Evolutionary conservation across 2,888 invertebrate species (phyloP), one percentile per base, ranked within the genome.

Genomic region (Uropetala carovei): DNA sequence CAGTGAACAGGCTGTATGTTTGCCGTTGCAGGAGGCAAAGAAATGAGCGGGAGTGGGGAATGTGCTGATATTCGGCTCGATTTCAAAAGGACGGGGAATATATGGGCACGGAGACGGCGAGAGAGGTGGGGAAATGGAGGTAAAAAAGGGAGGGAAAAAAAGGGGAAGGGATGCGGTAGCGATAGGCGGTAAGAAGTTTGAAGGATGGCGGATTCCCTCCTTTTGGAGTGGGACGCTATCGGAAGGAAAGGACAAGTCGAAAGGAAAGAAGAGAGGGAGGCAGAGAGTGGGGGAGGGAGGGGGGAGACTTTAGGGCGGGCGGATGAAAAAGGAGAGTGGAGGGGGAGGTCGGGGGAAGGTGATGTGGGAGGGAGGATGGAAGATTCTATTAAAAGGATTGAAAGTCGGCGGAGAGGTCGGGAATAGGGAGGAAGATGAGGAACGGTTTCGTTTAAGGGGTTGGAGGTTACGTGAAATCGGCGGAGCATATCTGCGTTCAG

Each of bases 301-400:
- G 7, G 18, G 30, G 57, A 43, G 56, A 83, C 8, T 14, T 57
- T 1, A 22, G 11, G 82, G 82, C 13, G 83, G 18, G 14, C 3
- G 9, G 83, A 57, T 7, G 83, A 18, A 9, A 56, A 57, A 0
- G 83, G 43, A 57, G 9, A 10, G 83, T 1, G n/a, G 56, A 9
- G 43, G 43, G n/a, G 56, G 1, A 14, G 43, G 43, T 43, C 43
- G 1, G 43, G 9, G 83, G 43, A 0, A 57, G 13, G 2, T n/a
- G 83, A 43, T 16, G 30, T 9, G 14, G 60, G 30, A 7, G 85
- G 1, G 64, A 0, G 43, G 68, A 3, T 5, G 43, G 83, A 16
- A 43, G 43, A 68, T 89, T 89, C 89, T 64, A 64, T 89, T 89
- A 68, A 64, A 68, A 89, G 43, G 89, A 64, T 43, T 43, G 59